Evolutionary conservation across 2,113 vertebrate species (phyloP).

Genomic region (Turnix velox): DNA sequence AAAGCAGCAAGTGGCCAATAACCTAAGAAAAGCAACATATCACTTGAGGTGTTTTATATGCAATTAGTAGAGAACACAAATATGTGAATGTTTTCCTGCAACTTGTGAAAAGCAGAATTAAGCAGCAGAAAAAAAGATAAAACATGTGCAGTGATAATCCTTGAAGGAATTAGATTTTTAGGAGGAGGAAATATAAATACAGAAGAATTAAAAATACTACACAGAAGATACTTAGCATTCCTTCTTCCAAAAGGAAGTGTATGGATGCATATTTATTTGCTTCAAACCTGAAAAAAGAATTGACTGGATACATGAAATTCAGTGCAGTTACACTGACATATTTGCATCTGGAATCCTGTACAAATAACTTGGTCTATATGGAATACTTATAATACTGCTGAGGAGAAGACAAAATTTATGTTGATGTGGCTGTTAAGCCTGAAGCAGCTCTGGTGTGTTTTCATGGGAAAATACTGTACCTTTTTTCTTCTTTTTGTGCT

Average conservation of each 20-base stretch:
- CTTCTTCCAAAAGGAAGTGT: neutral
- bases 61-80: neutral
- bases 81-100: neutral
- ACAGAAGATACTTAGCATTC: neutral
- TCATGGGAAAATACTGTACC: neutral
- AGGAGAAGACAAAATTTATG: neutral
- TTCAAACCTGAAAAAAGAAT: neutral
- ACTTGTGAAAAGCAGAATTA: neutral
- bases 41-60: accelerated
- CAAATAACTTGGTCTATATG: neutral
- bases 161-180: neutral
- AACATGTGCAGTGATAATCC: neutral
- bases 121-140: neutral
- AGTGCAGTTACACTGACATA: neutral
- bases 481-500: neutral
- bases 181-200: neutral
- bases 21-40: neutral
- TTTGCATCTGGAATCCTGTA: neutral
- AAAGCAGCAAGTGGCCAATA: neutral
- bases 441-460: neutral
- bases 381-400: neutral
- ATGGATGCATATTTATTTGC: neutral
- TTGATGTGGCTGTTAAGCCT: neutral
- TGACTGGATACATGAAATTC: neutral
- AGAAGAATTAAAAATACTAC: neutral